These are phyloP conservation scores for Coreoperca whiteheadi DNA, from an alignment of 2,113 vertebrate genomes.

Conservation along the genomic window DNA sequence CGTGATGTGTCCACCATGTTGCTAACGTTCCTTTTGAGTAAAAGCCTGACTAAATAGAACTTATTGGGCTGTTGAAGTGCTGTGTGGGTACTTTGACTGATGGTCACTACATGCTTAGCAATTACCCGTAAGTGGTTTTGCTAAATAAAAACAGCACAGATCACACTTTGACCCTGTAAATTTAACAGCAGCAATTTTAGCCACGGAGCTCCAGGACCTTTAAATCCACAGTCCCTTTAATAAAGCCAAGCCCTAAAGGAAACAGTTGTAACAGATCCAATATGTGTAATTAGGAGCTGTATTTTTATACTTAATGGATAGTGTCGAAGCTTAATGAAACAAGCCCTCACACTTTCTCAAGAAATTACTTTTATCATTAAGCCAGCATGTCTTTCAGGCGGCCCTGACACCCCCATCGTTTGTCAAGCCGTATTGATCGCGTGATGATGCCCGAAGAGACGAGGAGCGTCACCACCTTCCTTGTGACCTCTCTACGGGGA, in stretches of 20 bases:
- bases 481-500: constrained; percentile 58
- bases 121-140: constrained; percentile 49
- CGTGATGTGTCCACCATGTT: not conserved
- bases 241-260: constrained; percentile 24
- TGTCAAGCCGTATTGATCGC: constrained; percentile 52
- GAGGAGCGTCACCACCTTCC: constrained; percentile 47
- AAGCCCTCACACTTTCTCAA: not conserved
- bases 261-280: constrained; percentile 26
- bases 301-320: constrained; percentile 25
- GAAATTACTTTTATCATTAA: constrained; percentile 6
- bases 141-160: constrained; percentile 56
- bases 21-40: not conserved
- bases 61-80: constrained; percentile 21
- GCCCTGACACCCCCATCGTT: constrained; percentile 26
- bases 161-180: constrained; percentile 41
- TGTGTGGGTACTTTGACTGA: constrained; percentile 31
- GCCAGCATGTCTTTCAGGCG: constrained; percentile 1
- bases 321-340: constrained; percentile 27
- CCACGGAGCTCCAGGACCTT: constrained; percentile 19
- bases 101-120: constrained; percentile 29
- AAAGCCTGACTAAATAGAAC: constrained; percentile 1
- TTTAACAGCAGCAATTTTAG: constrained; percentile 42
- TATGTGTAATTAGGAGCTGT: constrained; percentile 51
- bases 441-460: constrained; percentile 40
- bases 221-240: constrained; percentile 36